These are phyloP conservation scores for Lycocerus yunnanus DNA, from an alignment of 2,888 invertebrate species.

Conservation along the genomic window DNA sequence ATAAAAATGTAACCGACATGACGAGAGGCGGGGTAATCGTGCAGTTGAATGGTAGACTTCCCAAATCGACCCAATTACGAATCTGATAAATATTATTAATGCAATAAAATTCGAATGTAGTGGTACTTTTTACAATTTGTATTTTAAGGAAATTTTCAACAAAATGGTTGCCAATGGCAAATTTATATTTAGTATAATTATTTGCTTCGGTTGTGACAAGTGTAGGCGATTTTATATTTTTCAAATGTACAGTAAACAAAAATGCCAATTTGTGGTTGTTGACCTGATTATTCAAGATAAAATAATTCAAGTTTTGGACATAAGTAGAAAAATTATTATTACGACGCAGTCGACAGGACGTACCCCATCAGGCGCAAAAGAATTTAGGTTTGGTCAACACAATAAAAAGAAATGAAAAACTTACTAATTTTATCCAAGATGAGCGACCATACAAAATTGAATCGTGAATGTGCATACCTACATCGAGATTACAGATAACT, in stretches of 20 bases:
- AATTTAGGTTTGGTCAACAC: neutral
- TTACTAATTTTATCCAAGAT: neutral
- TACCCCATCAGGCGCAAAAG: neutral
- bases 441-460: neutral
- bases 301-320: neutral
- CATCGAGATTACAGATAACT: neutral
- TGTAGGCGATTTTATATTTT: slow-evolving; percentile 4
- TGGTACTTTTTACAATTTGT: neutral
- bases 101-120: neutral
- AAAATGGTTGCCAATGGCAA: slow-evolving; percentile 14
- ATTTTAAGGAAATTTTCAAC: neutral
- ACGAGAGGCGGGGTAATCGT: neutral
- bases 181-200: slow-evolving; percentile 21
- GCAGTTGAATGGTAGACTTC: neutral
- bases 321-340: neutral
- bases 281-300: neutral
- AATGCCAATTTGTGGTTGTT: neutral
- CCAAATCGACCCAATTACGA: neutral
- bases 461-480: neutral
- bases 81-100: no score
- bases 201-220: slow-evolving; percentile 17
- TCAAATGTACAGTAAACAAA: neutral
- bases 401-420: neutral
- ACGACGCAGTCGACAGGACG: neutral
- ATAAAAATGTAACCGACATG: neutral